phyloP scores from a whole-genome alignment of 2,797 vertebrate genomes.

The Prunella strophiata region DNA sequence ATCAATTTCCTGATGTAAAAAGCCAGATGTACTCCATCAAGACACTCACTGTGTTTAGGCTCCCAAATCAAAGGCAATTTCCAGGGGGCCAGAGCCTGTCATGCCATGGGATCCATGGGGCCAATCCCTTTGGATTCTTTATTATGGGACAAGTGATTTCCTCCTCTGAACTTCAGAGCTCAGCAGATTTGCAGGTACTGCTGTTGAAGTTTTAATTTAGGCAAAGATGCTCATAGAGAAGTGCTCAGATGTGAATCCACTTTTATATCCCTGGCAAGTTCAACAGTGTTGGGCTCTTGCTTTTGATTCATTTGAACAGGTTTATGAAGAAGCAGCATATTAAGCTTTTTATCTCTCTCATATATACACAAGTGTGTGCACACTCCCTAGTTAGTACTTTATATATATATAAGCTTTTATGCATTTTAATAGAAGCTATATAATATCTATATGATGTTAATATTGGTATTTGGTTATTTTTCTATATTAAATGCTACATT shows the following conservation, averaged over 20 bases:
- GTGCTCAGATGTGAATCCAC: not conserved
- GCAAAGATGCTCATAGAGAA: constrained; percentile 9
- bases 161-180: constrained; percentile 3
- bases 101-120: not conserved
- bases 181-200: constrained; percentile 8
- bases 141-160: not conserved
- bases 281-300: not conserved
- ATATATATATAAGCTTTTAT: not conserved
- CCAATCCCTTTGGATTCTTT: not conserved
- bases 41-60: not conserved
- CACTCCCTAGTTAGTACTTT: not conserved
- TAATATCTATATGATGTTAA: not conserved
- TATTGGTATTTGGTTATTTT: not conserved
- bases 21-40: not conserved
- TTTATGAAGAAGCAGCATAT: not conserved
- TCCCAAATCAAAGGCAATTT: not conserved
- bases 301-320: not conserved
- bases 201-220: constrained; percentile 35
- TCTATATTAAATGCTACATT: not conserved
- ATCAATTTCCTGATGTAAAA: not conserved
- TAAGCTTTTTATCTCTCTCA: not conserved
- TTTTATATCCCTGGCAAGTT: constrained; percentile 21
- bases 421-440: not conserved
- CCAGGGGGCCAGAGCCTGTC: not conserved
- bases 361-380: not conserved